Conservation (phyloP, 2,888 invertebrate species). For the Cotesia congregata region DNA sequence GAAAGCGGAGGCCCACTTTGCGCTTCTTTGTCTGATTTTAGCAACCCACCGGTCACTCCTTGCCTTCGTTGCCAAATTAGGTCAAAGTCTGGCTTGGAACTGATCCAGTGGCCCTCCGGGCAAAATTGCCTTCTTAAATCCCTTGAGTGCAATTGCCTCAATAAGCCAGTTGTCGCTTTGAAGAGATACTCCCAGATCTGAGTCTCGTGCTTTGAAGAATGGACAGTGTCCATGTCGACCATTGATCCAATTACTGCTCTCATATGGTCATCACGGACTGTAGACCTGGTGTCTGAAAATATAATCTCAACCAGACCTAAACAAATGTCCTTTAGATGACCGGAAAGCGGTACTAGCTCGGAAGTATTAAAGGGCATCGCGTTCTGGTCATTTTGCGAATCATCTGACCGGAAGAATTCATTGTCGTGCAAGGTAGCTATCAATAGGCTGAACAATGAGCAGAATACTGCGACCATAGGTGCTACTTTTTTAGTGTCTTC, state of each 20-base stretch:
- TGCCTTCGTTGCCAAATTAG: slow-evolving; percentile 23
- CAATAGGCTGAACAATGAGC: slow-evolving; percentile 84
- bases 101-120: slow-evolving; percentile 80
- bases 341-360: slow-evolving; percentile 81
- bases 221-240: slow-evolving; percentile 43
- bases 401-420: slow-evolving; percentile 78
- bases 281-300: slow-evolving; percentile 83
- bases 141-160: slow-evolving; percentile 87
- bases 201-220: slow-evolving; percentile 69
- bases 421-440: slow-evolving; percentile 88
- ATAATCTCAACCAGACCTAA: slow-evolving; percentile 89
- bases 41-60: background rate
- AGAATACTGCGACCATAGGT: slow-evolving; percentile 86
- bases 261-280: slow-evolving; percentile 77
- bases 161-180: slow-evolving; percentile 82
- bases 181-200: slow-evolving; percentile 85
- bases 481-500: slow-evolving; percentile 79
- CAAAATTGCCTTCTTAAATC: slow-evolving; percentile 88
- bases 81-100: slow-evolving; percentile 41
- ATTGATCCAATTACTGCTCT: slow-evolving; percentile 66
- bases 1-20: slow-evolving; percentile 89
- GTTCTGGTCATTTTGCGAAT: slow-evolving; percentile 52
- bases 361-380: slow-evolving; percentile 81
- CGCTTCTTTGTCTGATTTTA: slow-evolving; percentile 66
- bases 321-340: slow-evolving; percentile 83